Base-by-base conservation (phyloP, 2,113 vertebrate genomes). In the Phycodurus eques region DNA sequence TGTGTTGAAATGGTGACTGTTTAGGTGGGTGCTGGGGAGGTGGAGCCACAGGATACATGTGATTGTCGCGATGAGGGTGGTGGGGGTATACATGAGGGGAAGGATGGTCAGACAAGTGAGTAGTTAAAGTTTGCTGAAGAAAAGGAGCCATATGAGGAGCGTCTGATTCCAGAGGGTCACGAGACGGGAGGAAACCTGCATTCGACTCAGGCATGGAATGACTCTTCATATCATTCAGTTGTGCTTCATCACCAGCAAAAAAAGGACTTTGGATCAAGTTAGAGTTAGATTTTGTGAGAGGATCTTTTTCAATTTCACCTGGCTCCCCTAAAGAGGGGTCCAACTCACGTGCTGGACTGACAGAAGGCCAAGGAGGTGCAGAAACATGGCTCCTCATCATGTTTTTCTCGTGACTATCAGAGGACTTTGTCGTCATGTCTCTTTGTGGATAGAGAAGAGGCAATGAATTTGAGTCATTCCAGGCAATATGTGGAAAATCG, bases 21-120 rank as follows among this genome's bases (percentile, higher is more conserved):
- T 60, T 59, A 9, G 20, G 71, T 14, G 35, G 59, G 20, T 54
- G 27, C 27, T 27, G 27, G 27, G 70, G n/a, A 22, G 70, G 2
- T 33, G 43, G 39, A 68, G 59, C 59, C 6, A 3, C 12, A 4
- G 0, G 5, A 20, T 46, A 71, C 46, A 42, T 57, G 12, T 61
- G 76, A 66, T 80, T 22, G 77, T 82, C 65, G 54, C 74, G 56
- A 68, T 76, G 74, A 2, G 78, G 77, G 51, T 76, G 43, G 35
- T 72, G 35, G 70, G 75, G 49, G 68, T 77, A 73, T 1, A 51
- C 56, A 71, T 76, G 49, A 43, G 68, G 73, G 53, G 44, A 62
- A 7, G 67, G 57, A 9, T 49, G 22, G 4, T 60, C 33, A n/a
- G 69, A 43, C 19, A 71, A 39, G 12, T 54, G 31, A 31, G n/a